phyloP scores from a whole-genome alignment of 2,888 invertebrate species.

The Entomobrya multifasciata region DNA sequence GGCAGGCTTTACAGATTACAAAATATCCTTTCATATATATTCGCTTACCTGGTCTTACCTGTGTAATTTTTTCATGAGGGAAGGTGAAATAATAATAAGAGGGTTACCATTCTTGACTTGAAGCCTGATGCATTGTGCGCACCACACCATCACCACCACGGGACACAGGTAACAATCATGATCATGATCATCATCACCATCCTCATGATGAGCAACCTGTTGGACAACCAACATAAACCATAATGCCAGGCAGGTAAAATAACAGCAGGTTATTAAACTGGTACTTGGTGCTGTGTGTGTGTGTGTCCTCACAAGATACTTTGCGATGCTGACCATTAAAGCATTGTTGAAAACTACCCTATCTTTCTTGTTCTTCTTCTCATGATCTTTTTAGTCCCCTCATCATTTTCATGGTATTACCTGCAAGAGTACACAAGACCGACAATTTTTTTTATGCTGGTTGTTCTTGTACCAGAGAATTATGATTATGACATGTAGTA shows the following conservation, averaged over 20 bases:
- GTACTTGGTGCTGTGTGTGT: neutral
- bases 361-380: neutral
- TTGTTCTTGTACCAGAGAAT: too few relatives aligned
- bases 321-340: neutral
- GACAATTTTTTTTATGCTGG: too few relatives aligned
- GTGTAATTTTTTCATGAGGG: neutral
- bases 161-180: slow-evolving; percentile 15
- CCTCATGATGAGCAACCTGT: neutral
- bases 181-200: neutral
- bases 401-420: neutral
- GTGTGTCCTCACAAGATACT: neutral
- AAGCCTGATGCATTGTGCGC: neutral
- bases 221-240: neutral
- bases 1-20: neutral
- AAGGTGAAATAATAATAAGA: neutral
- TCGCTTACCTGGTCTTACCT: neutral
- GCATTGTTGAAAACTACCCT: neutral
- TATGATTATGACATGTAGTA: neutral
- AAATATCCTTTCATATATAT: neutral
- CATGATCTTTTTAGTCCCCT: neutral
- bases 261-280: slow-evolving; percentile 38
- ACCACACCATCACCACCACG: too few relatives aligned
- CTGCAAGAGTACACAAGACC: too few relatives aligned
- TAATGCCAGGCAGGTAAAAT: neutral
- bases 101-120: neutral